phyloP scores from a whole-genome alignment of 1,140 invertebrate species.

The Brachionus rotundiformis region DNA sequence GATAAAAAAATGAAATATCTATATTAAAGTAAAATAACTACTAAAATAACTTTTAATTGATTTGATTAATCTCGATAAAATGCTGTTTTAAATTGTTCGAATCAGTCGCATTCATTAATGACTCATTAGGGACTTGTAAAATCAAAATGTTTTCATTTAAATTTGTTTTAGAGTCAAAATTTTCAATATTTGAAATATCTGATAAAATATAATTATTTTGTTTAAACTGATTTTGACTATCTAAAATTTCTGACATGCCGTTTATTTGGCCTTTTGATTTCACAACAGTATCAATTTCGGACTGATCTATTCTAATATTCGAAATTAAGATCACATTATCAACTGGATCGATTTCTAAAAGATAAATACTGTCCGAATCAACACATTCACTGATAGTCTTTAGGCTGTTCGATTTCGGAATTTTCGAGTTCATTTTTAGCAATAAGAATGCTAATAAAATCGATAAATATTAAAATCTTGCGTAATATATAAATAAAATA shows the following conservation, averaged over 20 bases:
- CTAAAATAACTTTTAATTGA: no score
- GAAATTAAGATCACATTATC: not conserved
- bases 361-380: not conserved
- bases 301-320: not conserved
- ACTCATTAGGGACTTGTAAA: not conserved
- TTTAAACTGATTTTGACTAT: constrained; percentile 19
- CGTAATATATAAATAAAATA: not conserved
- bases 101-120: not conserved
- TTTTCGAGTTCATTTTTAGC: not conserved
- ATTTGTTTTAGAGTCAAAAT: not conserved
- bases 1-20: no score
- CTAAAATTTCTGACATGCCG: constrained; percentile 23
- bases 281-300: constrained; percentile 10
- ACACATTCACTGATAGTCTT: constrained; percentile 17
- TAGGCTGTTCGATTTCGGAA: not conserved
- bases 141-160: not conserved
- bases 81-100: not conserved
- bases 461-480: not conserved
- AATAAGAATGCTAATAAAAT: not conserved
- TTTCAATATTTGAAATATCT: constrained; percentile 22
- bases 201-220: not conserved
- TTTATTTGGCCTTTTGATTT: not conserved
- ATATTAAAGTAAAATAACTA: no score
- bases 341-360: not conserved
- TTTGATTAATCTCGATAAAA: not conserved